Conservation (phyloP, 2,797 vertebrate genomes). For the Artibeus jamaicensis region DNA sequence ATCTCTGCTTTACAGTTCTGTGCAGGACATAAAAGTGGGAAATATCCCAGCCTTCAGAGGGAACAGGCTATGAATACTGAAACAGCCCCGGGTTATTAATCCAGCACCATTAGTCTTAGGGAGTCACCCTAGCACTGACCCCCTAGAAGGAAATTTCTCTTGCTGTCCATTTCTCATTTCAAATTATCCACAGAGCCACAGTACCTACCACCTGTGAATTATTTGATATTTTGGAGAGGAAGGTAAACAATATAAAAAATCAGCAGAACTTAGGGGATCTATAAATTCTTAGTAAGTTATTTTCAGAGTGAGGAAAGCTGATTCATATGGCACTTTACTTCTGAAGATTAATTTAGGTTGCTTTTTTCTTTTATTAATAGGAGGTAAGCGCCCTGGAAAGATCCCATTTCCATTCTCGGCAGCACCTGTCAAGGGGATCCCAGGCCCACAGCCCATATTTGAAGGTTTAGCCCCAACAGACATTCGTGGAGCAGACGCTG, state of each 20-base stretch:
- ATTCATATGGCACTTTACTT: constrained; percentile 73
- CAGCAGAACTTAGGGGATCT: constrained; percentile 77
- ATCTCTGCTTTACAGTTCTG: constrained; percentile 68
- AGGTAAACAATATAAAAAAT: constrained; percentile 78
- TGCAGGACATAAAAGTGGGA: constrained; percentile 65
- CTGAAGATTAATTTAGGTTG: constrained; percentile 69
- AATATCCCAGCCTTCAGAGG: constrained; percentile 57
- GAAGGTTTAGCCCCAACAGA: constrained; percentile 42
- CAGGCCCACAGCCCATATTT: constrained; percentile 31
- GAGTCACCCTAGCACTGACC: constrained; percentile 52
- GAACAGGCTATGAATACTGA: constrained; percentile 62
- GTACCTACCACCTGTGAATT: constrained; percentile 71
- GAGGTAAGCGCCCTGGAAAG: constrained; percentile 67
- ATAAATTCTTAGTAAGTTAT: constrained; percentile 76
- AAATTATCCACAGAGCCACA: constrained; percentile 63
- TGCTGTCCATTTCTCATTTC: constrained; percentile 66
- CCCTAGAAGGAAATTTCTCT: constrained; percentile 52
- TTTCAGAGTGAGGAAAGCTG: constrained; percentile 70
- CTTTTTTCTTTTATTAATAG: constrained; percentile 71
- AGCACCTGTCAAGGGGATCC: constrained; percentile 61
- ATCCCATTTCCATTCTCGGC: constrained; percentile 41
- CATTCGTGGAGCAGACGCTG: not conserved
- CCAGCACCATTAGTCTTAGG: constrained; percentile 52
- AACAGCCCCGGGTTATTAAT: constrained; percentile 64
- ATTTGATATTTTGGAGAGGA: constrained; percentile 68